Conservation (phyloP, 2,113 vertebrate species). For the Epinephelus moara region DNA sequence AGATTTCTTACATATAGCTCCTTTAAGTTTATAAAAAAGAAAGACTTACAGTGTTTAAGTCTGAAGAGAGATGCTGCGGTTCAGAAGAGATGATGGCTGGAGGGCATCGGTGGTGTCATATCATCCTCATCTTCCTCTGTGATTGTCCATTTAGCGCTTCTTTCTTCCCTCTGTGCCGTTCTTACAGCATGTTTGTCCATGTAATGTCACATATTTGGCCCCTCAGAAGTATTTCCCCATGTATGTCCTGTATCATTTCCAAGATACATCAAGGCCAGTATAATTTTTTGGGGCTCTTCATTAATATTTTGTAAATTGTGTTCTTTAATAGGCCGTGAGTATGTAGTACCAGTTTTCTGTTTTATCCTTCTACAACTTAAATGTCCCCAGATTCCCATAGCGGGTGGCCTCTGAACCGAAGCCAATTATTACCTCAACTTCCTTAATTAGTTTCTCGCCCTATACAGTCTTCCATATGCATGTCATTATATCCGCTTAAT, state of each 20-base stretch:
- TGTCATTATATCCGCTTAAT: constrained; percentile 60
- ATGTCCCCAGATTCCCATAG: constrained; percentile 37
- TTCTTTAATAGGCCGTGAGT: not conserved
- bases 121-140: not conserved
- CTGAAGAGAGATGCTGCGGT: not conserved
- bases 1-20: no score
- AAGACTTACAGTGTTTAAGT: not conserved
- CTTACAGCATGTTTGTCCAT: not conserved
- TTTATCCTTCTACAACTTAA: constrained; percentile 30
- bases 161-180: not conserved
- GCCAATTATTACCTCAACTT: constrained; percentile 52
- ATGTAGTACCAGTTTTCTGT: constrained; percentile 1
- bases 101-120: not conserved
- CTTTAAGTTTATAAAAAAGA: no score
- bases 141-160: not conserved
- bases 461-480: constrained; percentile 56
- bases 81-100: not conserved
- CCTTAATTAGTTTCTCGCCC: constrained; percentile 55
- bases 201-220: not conserved
- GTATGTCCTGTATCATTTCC: not conserved
- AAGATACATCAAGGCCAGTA: not conserved
- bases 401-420: constrained; percentile 52
- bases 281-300: not conserved
- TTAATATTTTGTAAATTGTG: constrained; percentile 4
- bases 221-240: not conserved